Percentiles rank a stretch among this genome's conserved stretches.
Conservation (phyloP, 2,797 vertebrate species). For the Rhynchotus rufescens region DNA sequence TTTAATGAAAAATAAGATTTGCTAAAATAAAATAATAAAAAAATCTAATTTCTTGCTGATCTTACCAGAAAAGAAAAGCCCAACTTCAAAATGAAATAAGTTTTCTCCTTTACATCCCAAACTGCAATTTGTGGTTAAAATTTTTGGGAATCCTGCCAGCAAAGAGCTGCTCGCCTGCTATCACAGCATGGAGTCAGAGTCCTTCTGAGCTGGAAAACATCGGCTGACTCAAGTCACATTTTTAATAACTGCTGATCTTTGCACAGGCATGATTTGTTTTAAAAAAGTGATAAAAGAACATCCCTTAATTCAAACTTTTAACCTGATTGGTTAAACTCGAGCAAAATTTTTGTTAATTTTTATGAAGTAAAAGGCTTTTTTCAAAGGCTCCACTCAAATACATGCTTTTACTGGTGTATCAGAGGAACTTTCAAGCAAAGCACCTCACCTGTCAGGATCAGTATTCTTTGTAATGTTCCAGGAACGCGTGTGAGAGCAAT, state of each 20-base stretch:
- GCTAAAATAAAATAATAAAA: neutral
- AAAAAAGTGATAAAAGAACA: neutral
- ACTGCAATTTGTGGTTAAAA: neutral
- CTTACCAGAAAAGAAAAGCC: neutral
- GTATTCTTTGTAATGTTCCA: slow-evolving; percentile 43
- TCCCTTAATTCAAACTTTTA: neutral
- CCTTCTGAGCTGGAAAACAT: neutral
- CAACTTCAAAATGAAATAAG: neutral
- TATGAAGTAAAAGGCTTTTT: slow-evolving; percentile 16
- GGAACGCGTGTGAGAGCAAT: slow-evolving; percentile 32
- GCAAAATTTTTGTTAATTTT: neutral
- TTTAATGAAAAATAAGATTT: neutral
- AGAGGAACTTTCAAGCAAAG: neutral
- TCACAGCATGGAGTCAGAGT: neutral
- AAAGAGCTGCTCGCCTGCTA: neutral
- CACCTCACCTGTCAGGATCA: neutral
- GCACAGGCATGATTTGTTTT: neutral
- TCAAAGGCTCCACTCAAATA: neutral
- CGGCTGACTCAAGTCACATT: neutral
- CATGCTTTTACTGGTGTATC: slow-evolving; percentile 27
- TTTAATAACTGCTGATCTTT: neutral
- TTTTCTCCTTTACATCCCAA: neutral
- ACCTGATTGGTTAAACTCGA: neutral
- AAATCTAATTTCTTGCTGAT: neutral
- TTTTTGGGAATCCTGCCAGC: neutral